Conservation (phyloP, 2,113 vertebrate species). For the Callorhinus ursinus region DNA sequence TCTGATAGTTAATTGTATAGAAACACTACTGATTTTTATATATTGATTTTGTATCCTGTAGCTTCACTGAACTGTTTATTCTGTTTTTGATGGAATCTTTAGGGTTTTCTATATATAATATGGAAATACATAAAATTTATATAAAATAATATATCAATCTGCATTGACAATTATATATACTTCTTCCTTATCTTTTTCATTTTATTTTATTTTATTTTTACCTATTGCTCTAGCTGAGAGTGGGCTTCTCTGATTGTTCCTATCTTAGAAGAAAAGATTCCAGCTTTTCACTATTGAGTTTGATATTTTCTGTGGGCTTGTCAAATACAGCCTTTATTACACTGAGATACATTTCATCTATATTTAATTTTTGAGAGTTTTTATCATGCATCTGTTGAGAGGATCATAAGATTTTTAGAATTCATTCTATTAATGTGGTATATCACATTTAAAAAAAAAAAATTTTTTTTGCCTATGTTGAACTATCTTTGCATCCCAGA, state of each 20-base stretch:
- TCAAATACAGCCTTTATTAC: not conserved
- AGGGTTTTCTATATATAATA: not conserved
- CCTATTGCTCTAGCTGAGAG: not conserved
- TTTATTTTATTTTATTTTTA: not conserved
- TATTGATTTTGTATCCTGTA: not conserved
- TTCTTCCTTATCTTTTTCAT: not conserved
- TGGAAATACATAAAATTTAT: not conserved
- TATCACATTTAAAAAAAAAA: not conserved
- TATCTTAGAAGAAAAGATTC: not conserved
- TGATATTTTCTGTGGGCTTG: not conserved
- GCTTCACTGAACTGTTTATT: not conserved
- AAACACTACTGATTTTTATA: not conserved
- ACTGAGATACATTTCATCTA: not conserved
- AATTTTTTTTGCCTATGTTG: not conserved
- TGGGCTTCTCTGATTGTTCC: not conserved
- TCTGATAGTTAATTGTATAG: not conserved
- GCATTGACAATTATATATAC: not conserved
- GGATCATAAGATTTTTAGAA: not conserved
- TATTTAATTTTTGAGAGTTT: not conserved
- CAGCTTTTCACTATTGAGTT: not conserved
- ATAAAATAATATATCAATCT: not conserved
- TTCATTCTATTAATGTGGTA: not conserved
- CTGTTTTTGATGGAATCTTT: not conserved
- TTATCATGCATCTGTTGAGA: not conserved
- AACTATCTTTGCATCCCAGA: not conserved